Evolutionary conservation across 2,888 invertebrate species (phyloP).

Genomic region (Caenorhabditis sp.): DNA sequence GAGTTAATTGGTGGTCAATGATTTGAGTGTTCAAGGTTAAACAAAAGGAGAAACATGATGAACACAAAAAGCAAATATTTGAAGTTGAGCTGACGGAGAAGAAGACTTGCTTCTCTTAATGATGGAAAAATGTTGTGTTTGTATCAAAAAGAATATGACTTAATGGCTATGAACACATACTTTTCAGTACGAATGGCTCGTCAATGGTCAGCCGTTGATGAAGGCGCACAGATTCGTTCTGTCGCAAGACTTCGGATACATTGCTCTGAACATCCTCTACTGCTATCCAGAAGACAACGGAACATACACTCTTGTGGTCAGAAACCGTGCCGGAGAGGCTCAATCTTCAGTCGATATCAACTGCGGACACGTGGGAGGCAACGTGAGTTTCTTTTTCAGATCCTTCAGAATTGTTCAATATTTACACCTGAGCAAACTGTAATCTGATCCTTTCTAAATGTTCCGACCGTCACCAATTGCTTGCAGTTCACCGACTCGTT

Average conservation of each 20-base stretch:
- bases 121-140: background rate
- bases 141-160: background rate
- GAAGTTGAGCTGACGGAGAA: constrained; percentile 25
- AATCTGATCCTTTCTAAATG: background rate
- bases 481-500: constrained; percentile 87
- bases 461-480: background rate
- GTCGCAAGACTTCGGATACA: constrained; percentile 93
- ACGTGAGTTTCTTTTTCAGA: constrained; percentile 56
- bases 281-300: constrained; percentile 98
- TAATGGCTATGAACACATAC: constrained; percentile 79
- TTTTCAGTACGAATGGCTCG: constrained; percentile 91
- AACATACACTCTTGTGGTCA: constrained; percentile 84
- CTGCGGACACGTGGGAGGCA: constrained; percentile 75
- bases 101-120: constrained; percentile 25
- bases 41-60: constrained; percentile 28
- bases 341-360: constrained; percentile 87
- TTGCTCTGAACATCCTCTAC: constrained; percentile 93
- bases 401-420: too few relatives aligned
- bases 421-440: too few relatives aligned
- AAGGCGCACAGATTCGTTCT: constrained; percentile 85
- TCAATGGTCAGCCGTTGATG: constrained; percentile 90
- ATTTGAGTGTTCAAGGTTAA: constrained; percentile 24
- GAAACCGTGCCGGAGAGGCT: constrained; percentile 94
- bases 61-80: constrained; percentile 41
- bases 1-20: constrained; percentile 21